Conservation (phyloP, 2,888 invertebrate genomes). For the Epiblema foenella region DNA sequence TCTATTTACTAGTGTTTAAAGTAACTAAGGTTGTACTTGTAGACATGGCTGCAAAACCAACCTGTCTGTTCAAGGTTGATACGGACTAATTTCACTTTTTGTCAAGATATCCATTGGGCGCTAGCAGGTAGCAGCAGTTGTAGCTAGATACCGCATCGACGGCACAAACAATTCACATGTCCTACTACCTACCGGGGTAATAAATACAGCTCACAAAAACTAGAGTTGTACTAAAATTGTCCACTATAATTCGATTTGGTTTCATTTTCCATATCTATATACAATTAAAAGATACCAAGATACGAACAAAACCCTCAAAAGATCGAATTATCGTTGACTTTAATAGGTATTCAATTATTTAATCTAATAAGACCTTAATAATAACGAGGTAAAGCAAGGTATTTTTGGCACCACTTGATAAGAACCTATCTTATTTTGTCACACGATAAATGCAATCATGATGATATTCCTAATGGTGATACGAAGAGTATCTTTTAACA, state of each 20-base stretch:
- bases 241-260: slow-evolving; percentile 73
- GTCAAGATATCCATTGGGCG: slow-evolving; percentile 28
- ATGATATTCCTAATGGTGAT: too few species aligned
- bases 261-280: slow-evolving; percentile 64
- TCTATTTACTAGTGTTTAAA: not conserved
- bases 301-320: not conserved
- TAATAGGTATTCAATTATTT: too few species aligned
- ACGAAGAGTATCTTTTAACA: too few species aligned
- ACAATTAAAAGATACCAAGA: not conserved
- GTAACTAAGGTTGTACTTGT: not conserved
- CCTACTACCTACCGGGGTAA: slow-evolving; percentile 52
- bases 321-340: too few species aligned
- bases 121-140: slow-evolving; percentile 1
- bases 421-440: too few species aligned
- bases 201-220: slow-evolving; percentile 67
- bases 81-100: slow-evolving; percentile 54
- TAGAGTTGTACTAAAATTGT: slow-evolving; percentile 67
- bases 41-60: not conserved
- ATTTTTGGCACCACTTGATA: too few species aligned
- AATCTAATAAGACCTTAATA: too few species aligned
- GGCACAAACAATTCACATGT: slow-evolving; percentile 64
- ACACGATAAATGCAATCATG: too few species aligned
- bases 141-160: not conserved
- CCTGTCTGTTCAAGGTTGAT: slow-evolving; percentile 21
- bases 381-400: too few species aligned